Evolutionary conservation across 1,140 invertebrate species (phyloP).

Genomic region (Saccostrea cuccullata): DNA sequence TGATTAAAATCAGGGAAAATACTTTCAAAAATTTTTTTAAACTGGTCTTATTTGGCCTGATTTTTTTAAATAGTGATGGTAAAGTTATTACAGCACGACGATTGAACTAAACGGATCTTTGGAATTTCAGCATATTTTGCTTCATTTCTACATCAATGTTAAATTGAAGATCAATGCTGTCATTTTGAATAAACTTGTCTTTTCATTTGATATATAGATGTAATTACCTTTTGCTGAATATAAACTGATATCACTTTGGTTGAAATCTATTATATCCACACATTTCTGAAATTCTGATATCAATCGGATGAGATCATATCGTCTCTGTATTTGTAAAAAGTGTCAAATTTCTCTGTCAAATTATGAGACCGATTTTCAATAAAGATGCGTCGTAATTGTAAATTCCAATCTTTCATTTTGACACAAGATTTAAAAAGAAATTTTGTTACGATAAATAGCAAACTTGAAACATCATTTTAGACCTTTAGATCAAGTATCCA

Average conservation of each 20-base stretch:
- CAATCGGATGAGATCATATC: slow-evolving; percentile 8
- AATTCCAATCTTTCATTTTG: slow-evolving; percentile 4
- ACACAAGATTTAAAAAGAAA: background rate
- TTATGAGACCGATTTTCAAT: background rate
- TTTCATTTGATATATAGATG: slow-evolving; percentile 20
- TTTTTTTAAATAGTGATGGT: background rate
- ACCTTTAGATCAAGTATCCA: slow-evolving; percentile 22
- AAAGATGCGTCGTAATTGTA: background rate
- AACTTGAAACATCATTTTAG: slow-evolving; percentile 2
- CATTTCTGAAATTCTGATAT: slow-evolving; percentile 22
- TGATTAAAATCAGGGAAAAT: background rate
- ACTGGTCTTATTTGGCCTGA: background rate
- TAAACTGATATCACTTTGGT: background rate
- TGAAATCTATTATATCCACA: background rate
- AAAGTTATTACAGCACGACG: background rate
- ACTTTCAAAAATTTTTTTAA: background rate
- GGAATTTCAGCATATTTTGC: background rate
- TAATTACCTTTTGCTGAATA: background rate
- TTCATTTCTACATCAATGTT: background rate
- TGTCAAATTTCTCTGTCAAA: slow-evolving; percentile 11
- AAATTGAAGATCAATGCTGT: background rate
- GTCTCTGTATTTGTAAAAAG: background rate
- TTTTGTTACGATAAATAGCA: background rate
- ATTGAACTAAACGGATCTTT: background rate
- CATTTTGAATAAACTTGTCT: background rate